Evolutionary conservation across 2,797 vertebrate genomes (phyloP).

Genomic region (Aratinga solstitialis): DNA sequence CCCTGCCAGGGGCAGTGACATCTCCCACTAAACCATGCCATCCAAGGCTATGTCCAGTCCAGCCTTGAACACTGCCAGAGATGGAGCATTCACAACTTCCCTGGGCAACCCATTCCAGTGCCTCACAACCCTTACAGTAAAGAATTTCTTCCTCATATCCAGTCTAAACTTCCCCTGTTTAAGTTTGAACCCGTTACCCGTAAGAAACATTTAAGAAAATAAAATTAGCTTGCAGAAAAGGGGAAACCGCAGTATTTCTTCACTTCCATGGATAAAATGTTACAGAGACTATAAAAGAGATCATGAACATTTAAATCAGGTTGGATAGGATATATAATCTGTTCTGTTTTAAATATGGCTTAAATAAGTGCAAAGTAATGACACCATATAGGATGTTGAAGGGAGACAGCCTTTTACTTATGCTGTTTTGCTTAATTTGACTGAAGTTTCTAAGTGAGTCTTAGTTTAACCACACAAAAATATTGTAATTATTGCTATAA

Average conservation of each 20-base stretch:
- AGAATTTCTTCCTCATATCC: no score
- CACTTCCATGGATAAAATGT: background rate
- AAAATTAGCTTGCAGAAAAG: background rate
- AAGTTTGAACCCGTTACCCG: no score
- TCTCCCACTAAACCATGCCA: no score
- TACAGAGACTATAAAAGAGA: background rate
- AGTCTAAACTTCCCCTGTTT: no score
- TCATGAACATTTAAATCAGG: background rate
- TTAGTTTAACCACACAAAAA: background rate
- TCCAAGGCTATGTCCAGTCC: no score
- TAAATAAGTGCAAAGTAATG: background rate
- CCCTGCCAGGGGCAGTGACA: no score
- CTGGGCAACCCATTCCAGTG: no score
- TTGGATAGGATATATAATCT: background rate
- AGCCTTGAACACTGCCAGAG: no score
- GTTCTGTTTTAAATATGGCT: background rate
- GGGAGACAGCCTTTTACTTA: background rate
- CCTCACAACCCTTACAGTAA: no score
- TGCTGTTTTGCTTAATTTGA: background rate
- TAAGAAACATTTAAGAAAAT: background rate
- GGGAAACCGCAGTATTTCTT: background rate
- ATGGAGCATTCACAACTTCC: no score
- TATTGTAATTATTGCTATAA: background rate
- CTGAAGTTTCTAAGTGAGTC: background rate
- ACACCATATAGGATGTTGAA: background rate